Evolutionary conservation across 2,888 invertebrate species (phyloP).

Genomic region (Antitype chi): DNA sequence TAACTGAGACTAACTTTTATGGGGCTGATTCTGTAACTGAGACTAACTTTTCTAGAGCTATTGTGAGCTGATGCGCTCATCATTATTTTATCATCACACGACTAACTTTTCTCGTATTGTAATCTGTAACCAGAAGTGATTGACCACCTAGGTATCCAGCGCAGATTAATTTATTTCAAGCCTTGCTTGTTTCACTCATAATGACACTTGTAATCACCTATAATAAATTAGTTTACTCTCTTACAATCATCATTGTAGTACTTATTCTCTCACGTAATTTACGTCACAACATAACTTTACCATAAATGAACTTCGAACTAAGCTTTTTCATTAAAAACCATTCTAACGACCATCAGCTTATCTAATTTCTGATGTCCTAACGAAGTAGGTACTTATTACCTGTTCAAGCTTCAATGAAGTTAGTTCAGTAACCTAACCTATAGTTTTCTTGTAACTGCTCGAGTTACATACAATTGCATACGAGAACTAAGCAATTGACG

Average conservation of each 20-base stretch:
- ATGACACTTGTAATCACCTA: not conserved
- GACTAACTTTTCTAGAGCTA: not conserved
- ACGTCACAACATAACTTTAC: not conserved
- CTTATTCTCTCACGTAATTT: not conserved
- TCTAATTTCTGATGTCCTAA: not conserved
- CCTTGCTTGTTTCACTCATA: not conserved
- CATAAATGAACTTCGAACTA: not conserved
- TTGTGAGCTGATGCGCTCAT: not conserved
- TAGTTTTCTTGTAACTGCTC: slow-evolving; percentile 11
- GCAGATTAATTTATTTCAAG: not conserved
- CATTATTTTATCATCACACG: not conserved
- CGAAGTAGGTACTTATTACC: not conserved
- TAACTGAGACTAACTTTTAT: not conserved
- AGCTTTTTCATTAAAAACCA: not conserved
- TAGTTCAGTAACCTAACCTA: not conserved
- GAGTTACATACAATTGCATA: too few species aligned
- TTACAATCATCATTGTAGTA: not conserved
- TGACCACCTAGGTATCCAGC: not conserved
- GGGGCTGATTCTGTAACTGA: not conserved
- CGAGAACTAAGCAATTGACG: slow-evolving; percentile 19
- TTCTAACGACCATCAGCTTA: not conserved
- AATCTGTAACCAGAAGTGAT: slow-evolving; percentile 6
- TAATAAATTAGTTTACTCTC: not conserved
- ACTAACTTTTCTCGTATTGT: not conserved
- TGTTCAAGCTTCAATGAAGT: not conserved